Conservation (phyloP, 2,888 invertebrate genomes). For the Loripinus fragilis region DNA sequence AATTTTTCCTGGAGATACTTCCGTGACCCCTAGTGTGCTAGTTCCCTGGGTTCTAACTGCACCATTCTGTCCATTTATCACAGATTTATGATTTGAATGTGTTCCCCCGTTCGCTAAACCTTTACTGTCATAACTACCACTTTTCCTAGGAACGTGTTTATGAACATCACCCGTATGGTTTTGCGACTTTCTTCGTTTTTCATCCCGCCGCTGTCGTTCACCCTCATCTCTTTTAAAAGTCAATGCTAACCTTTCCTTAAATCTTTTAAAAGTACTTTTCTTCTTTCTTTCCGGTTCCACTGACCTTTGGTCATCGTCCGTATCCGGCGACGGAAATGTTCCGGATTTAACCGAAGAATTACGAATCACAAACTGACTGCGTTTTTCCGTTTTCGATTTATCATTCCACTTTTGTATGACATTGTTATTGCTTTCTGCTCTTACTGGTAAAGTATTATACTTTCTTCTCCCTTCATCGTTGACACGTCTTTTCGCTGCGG, state of each 20-base stretch:
- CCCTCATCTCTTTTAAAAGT: constrained; percentile 41
- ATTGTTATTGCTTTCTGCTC: constrained; percentile 22
- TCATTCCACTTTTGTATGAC: not conserved
- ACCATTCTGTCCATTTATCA: not conserved
- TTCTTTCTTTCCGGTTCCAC: constrained; percentile 48
- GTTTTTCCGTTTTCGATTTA: not conserved
- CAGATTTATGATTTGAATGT: not conserved
- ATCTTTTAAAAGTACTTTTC: constrained; percentile 51
- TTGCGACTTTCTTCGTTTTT: not conserved
- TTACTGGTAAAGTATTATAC: constrained; percentile 54
- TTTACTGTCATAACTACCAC: not conserved
- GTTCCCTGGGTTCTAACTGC: not conserved
- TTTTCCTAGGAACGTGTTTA: not conserved
- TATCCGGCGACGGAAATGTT: constrained; percentile 56
- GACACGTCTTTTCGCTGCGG: not conserved
- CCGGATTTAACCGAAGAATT: constrained; percentile 55
- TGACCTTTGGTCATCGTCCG: constrained; percentile 52
- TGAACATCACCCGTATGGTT: not conserved
- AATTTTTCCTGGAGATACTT: not conserved
- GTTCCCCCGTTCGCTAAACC: not conserved
- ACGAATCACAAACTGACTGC: constrained; percentile 3
- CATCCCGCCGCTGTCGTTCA: constrained; percentile 9
- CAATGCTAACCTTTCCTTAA: constrained; percentile 51
- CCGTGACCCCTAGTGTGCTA: not conserved
- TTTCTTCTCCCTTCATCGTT: constrained; percentile 39